Conservation (phyloP, 2,888 invertebrate genomes). For the Pachliopta kotzebuea region DNA sequence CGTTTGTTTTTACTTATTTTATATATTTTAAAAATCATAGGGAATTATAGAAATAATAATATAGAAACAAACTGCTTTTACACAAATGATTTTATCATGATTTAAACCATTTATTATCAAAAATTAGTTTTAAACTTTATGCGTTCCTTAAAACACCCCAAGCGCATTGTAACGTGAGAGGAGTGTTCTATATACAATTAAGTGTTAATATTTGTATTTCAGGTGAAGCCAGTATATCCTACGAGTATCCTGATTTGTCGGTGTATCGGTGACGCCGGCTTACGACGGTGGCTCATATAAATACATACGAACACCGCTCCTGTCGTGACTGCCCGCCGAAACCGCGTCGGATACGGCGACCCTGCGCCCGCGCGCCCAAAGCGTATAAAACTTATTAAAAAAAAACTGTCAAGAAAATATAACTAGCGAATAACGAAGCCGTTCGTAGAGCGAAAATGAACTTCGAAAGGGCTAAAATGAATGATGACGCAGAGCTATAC, state of each 20-base stretch:
- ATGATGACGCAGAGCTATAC: slow-evolving; percentile 85
- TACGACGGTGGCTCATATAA: slow-evolving; percentile 60
- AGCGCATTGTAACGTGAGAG: background rate
- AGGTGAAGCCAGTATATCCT: slow-evolving; percentile 21
- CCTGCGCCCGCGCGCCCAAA: slow-evolving; percentile 52
- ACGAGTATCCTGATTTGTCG: slow-evolving; percentile 26
- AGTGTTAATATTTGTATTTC: slow-evolving; percentile 9
- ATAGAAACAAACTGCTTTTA: background rate
- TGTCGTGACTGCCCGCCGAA: slow-evolving; percentile 57
- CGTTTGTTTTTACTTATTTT: no score
- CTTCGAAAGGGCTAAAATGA: slow-evolving; percentile 46
- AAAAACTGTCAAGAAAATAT: slow-evolving; percentile 31
- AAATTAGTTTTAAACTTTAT: background rate
- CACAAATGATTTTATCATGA: background rate
- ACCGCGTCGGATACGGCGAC: slow-evolving; percentile 57
- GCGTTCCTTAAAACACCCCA: background rate
- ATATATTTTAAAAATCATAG: no score
- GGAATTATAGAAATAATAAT: background rate
- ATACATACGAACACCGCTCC: slow-evolving; percentile 57
- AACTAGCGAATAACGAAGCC: slow-evolving; percentile 17
- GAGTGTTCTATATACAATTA: background rate
- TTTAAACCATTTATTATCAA: background rate
- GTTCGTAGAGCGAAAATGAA: background rate
- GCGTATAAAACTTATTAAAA: slow-evolving; percentile 32
- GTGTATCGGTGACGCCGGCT: slow-evolving; percentile 41